Base-by-base conservation (phyloP, 2,113 vertebrate species). In the Pontoporia blainvillei region DNA sequence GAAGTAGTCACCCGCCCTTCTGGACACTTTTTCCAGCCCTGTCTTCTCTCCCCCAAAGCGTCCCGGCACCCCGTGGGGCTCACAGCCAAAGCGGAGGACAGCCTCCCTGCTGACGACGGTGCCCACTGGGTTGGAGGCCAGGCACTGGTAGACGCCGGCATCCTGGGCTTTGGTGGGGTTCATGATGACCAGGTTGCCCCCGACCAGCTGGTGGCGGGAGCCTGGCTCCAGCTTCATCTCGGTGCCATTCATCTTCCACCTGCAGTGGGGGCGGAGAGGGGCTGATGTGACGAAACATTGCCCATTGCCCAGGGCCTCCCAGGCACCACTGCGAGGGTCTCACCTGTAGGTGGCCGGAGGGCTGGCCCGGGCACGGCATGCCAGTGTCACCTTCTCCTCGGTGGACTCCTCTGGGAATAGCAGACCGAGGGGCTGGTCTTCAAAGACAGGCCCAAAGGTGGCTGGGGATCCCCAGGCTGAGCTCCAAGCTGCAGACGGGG, bases 231-330 rank as follows among this genome's bases (percentile, higher is more conserved):
- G 96, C 49, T 97, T 98, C 21, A 99, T 98, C 44, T 99, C 99
- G 0, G 99, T 99, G 78, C 99, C 99, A 0, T 99, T 99, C 98
- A 99, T 98, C 92, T 99, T 99, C 99, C 99, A 99, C 97, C 99
- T 99, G 98, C 20, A 0, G 54, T 39, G 5, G 62, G 41, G 20
- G 75, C 0, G 0, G 36, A 6, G 1, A 8, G n/a, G 34, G 36
- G 4, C 79, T 5, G 34, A 34, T 2, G 15, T 12, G 52, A 61
- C 14, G 34, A 27, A 14, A n/a, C 20, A 1, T 52, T 0, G 2
- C 9, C 3, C 3, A 39, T 21, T 1, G 0, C 76, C 54, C 10
- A 6, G 69, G 67, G 34, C 27, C 34, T 21, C 86, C 78, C 18
- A 2, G 57, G 62, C 1, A 5, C 31, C 67, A 1, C 31, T 0